Conservation (phyloP, 1,140 invertebrate species). For the Cyclargus thomasi region DNA sequence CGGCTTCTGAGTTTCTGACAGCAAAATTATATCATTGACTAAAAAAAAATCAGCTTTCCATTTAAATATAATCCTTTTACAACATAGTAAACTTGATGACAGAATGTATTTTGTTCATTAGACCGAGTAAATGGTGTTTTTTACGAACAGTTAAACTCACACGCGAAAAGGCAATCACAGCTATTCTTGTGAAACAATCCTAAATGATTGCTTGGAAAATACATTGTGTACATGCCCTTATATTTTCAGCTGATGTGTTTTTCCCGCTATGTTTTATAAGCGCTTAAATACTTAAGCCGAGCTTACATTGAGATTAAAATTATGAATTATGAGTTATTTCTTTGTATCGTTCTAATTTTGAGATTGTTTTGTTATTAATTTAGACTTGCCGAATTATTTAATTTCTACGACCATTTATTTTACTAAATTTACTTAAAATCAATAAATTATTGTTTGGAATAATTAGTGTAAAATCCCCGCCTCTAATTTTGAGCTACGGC, state of each 20-base stretch:
- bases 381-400: no score
- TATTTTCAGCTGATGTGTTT: slow-evolving; percentile 5
- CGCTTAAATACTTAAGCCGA: not conserved
- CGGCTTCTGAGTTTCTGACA: not conserved
- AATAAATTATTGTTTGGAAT: no score
- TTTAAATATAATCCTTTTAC: not conserved
- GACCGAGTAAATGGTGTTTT: slow-evolving; percentile 28
- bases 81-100: slow-evolving; percentile 5
- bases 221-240: slow-evolving; percentile 17
- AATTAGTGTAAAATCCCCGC: no score
- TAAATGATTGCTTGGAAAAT: slow-evolving; percentile 43
- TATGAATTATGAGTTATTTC: not conserved
- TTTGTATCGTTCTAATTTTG: not conserved
- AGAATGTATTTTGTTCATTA: slow-evolving; percentile 23
- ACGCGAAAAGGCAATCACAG: slow-evolving; percentile 62
- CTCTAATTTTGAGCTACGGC: no score
- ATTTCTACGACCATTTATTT: no score
- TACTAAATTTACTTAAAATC: no score
- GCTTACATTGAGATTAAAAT: not conserved
- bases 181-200: slow-evolving; percentile 54
- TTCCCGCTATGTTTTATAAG: not conserved
- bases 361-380: not conserved
- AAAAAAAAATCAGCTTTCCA: not conserved
- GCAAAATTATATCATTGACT: not conserved
- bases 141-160: slow-evolving; percentile 31